A percentile compares a stretch with the other conserved stretches of the same genome.
phyloP scores from a whole-genome alignment of 2,888 invertebrate genomes.

The Brachyptera risi region DNA sequence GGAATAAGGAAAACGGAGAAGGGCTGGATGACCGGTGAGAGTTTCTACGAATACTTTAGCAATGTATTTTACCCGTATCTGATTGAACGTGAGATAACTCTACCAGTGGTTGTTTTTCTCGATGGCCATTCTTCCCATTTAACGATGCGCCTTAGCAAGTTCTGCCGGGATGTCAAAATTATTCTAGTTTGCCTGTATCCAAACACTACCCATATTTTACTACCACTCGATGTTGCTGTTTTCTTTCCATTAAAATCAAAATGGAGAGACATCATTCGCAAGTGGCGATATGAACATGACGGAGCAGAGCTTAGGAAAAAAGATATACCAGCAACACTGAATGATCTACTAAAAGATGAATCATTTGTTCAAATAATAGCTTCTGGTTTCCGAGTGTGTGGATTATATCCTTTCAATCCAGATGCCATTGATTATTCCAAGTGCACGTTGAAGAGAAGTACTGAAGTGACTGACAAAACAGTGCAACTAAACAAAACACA shows the following conservation, averaged over 20 bases:
- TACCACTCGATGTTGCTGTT: conserved; percentile 35
- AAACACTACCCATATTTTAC: conserved; percentile 36
- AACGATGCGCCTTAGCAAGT: conserved; percentile 34
- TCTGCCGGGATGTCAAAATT: conserved; percentile 35
- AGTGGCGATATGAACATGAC: conserved; percentile 27
- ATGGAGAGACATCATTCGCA: conserved; percentile 33
- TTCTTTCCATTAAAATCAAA: conserved; percentile 34
- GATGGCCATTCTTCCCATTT: conserved; percentile 38
- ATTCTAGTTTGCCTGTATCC: conserved; percentile 34
- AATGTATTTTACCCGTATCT: conserved; percentile 36
- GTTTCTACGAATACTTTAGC: conserved; percentile 37
- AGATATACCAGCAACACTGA: conserved; percentile 28
- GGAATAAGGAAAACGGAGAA: conserved; percentile 36
- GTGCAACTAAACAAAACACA: background rate
- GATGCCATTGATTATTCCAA: conserved; percentile 32
- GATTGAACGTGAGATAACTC: conserved; percentile 30
- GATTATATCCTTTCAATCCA: conserved; percentile 30
- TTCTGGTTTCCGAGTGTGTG: conserved; percentile 29
- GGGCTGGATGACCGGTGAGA: conserved; percentile 37
- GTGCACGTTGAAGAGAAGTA: conserved; percentile 23
- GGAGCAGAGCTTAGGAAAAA: conserved; percentile 32
- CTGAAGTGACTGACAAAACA: background rate
- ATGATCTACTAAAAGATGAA: conserved; percentile 13
- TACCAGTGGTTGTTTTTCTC: conserved; percentile 37
- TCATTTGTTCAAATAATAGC: conserved; percentile 27